phyloP scores from a whole-genome alignment of 2,113 vertebrate genomes.

The Hypanus sabinus region DNA sequence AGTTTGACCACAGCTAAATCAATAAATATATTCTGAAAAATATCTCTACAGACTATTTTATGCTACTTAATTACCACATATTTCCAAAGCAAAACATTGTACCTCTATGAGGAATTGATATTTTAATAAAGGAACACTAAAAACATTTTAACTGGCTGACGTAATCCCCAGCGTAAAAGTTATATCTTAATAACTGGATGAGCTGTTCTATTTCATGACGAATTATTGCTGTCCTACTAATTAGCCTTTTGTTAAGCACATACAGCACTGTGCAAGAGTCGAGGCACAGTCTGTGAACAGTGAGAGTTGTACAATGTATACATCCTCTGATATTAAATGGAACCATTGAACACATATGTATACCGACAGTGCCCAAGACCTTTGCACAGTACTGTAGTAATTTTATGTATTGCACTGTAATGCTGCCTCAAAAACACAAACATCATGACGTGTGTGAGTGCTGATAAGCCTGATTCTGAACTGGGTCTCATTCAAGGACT shows the following conservation, averaged over 20 bases:
- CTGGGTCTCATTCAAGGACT: too few relatives aligned
- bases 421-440: too few relatives aligned
- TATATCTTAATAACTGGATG: background rate
- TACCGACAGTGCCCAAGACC: too few relatives aligned
- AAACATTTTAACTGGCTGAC: background rate
- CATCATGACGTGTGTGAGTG: too few relatives aligned
- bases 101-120: background rate
- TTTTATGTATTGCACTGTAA: too few relatives aligned
- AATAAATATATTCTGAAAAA: conserved; percentile 23
- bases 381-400: too few relatives aligned
- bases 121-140: background rate
- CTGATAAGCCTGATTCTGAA: too few relatives aligned
- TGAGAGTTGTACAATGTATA: too few relatives aligned
- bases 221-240: conserved; percentile 23
- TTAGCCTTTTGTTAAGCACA: background rate
- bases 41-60: background rate
- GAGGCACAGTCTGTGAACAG: too few relatives aligned
- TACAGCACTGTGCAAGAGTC: too few relatives aligned
- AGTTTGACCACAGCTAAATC: background rate
- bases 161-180: background rate
- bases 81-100: background rate
- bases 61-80: background rate
- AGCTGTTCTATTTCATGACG: background rate
- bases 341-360: too few relatives aligned
- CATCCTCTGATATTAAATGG: too few relatives aligned